Evolutionary conservation across 2,113 vertebrate species (phyloP).

Genomic region (Amblyornis subalaris): DNA sequence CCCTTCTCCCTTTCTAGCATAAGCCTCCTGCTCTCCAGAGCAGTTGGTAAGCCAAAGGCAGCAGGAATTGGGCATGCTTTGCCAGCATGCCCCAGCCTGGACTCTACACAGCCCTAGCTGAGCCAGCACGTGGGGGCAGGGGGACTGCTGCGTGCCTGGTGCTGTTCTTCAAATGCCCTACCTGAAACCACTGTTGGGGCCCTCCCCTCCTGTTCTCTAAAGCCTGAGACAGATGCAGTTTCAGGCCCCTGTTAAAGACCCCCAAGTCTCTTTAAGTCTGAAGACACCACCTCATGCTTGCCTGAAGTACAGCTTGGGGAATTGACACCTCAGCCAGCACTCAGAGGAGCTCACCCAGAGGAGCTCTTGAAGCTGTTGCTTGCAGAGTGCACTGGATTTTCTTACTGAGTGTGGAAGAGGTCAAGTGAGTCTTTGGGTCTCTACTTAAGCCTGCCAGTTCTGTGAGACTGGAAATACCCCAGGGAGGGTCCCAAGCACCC

Average conservation of each 20-base stretch:
- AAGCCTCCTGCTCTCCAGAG: background rate
- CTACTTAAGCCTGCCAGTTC: background rate
- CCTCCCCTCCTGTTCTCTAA: background rate
- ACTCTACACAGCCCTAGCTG: background rate
- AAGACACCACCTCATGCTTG: background rate
- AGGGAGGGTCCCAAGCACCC: background rate
- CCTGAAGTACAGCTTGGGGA: accelerated
- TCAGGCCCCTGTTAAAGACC: background rate
- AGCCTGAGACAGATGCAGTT: background rate
- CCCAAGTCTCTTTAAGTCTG: background rate
- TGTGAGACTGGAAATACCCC: background rate
- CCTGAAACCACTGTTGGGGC: background rate
- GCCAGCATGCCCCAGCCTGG: background rate
- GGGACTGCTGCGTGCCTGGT: accelerated
- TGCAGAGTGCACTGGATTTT: background rate
- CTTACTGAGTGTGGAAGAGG: background rate
- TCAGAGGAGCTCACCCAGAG: background rate
- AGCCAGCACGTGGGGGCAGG: background rate
- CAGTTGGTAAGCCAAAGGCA: background rate
- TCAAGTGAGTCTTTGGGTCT: background rate
- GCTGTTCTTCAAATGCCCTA: background rate
- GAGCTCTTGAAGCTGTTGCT: background rate
- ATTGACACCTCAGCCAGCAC: background rate
- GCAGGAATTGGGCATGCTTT: accelerated
- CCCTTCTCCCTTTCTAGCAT: background rate